phyloP scores from a whole-genome alignment of 2,113 vertebrate genomes.

The Casuarius casuarius region DNA sequence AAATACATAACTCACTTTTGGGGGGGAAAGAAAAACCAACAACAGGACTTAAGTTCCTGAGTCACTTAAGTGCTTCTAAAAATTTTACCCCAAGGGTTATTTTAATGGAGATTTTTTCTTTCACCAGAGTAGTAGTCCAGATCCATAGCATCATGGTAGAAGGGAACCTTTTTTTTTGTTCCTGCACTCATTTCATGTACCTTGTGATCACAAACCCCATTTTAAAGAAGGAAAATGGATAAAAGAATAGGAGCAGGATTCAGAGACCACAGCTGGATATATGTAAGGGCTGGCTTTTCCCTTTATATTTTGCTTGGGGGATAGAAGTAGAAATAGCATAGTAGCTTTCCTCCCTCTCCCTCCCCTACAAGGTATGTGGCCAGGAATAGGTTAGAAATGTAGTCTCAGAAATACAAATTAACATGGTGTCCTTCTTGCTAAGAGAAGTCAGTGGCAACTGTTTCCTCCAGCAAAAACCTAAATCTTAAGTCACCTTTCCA shows the following conservation, averaged over 20 bases:
- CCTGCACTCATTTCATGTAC: fast-evolving
- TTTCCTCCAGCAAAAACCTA: slow-evolving; percentile 42
- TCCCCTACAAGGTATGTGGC: background rate
- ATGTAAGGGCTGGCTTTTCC: background rate
- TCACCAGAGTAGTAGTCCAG: background rate
- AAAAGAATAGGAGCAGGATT: background rate
- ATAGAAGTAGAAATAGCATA: background rate
- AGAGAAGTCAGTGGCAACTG: slow-evolving; percentile 8
- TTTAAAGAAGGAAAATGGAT: background rate
- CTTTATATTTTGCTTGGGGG: background rate
- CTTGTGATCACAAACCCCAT: background rate
- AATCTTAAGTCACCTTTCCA: slow-evolving; percentile 51
- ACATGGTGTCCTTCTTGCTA: background rate
- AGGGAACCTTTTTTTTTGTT: background rate
- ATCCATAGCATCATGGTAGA: background rate
- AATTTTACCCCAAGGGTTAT: background rate
- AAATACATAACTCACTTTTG: background rate
- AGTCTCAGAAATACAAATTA: background rate
- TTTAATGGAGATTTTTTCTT: background rate
- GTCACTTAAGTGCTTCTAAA: background rate
- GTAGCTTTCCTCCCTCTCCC: background rate
- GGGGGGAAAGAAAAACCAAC: background rate
- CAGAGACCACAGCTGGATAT: background rate
- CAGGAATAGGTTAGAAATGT: background rate
- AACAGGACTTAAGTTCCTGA: background rate